A percentile compares a stretch with the other conserved stretches of the same genome.
Conservation (phyloP, 2,797 vertebrate species). For the Phrynocephalus forsythii region DNA sequence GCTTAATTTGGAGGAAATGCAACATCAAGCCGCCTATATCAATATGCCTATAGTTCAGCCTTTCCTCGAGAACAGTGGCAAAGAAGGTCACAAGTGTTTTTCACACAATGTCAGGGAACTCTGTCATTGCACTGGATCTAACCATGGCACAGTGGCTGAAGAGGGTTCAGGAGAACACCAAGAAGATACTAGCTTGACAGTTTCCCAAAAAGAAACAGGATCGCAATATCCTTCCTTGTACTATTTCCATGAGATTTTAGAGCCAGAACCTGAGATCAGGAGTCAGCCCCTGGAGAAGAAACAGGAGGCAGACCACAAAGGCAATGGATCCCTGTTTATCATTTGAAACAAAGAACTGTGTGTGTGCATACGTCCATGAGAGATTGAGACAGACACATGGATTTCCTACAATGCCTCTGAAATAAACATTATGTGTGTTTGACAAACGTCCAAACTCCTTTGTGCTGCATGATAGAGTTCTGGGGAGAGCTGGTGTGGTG, state of each 20-base stretch:
- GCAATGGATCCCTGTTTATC: neutral
- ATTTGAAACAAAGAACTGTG: too few relatives aligned
- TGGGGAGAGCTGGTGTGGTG: too few relatives aligned
- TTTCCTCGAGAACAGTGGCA: neutral
- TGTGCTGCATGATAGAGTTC: too few relatives aligned
- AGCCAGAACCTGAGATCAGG: too few relatives aligned
- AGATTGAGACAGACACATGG: neutral
- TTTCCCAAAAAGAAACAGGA: neutral
- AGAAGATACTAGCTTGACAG: neutral
- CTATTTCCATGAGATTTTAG: too few relatives aligned
- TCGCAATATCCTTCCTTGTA: neutral
- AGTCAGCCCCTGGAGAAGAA: too few relatives aligned
- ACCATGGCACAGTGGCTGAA: neutral
- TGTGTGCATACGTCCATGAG: too few relatives aligned
- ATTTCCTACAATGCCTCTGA: too few relatives aligned
- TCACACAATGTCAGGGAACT: slow-evolving; percentile 15
- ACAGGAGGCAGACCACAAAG: too few relatives aligned
- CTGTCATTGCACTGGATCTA: neutral
- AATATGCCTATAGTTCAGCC: neutral
- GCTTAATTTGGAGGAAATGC: slow-evolving; percentile 30
- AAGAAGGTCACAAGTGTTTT: slow-evolving; percentile 25
- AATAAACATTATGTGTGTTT: too few relatives aligned
- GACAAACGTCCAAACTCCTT: too few relatives aligned
- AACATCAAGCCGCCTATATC: neutral
- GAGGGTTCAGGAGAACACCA: neutral